phyloP scores from a whole-genome alignment of 37 sponge, comb jelly and placozoan species.

The Crambe crambe region DNA sequence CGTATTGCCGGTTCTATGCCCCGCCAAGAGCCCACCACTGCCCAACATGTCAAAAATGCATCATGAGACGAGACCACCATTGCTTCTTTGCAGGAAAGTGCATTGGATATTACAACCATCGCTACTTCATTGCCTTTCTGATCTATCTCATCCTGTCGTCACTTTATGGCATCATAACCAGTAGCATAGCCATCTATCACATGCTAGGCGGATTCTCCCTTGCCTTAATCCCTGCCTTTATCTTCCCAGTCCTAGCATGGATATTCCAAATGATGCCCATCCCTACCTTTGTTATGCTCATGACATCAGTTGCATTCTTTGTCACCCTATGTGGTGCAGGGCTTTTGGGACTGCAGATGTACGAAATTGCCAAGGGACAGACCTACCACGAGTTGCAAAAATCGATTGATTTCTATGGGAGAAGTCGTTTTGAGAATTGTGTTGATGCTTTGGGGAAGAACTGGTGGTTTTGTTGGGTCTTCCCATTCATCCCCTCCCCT shows the following conservation, averaged over 20 bases:
- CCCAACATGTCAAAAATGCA: constrained; percentile 63
- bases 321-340: constrained; percentile 25
- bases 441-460: constrained; percentile 53
- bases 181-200: constrained; percentile 21
- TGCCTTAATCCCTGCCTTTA: constrained; percentile 30
- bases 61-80: constrained; percentile 86
- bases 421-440: constrained; percentile 33
- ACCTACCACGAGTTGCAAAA: constrained; percentile 59
- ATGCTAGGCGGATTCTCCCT: constrained; percentile 43
- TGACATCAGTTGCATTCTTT: constrained; percentile 52
- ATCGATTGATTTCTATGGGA: constrained; percentile 11
- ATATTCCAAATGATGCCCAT: constrained; percentile 55
- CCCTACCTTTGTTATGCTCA: constrained; percentile 29
- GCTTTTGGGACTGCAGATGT: constrained; percentile 44
- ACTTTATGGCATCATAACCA: constrained; percentile 50
- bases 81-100: constrained; percentile 82
- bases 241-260: constrained; percentile 76
- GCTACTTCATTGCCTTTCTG: constrained; percentile 77
- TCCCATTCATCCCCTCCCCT: constrained; percentile 77
- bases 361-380: constrained; percentile 56
- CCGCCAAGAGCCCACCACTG: constrained; percentile 85
- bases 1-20: constrained; percentile 59
- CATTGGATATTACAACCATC: constrained; percentile 83
- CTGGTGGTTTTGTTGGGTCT: constrained; percentile 77
- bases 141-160: constrained; percentile 47